Evolutionary conservation across 2,888 invertebrate species (phyloP), one percentile per base, ranked within the genome.

Genomic region (Tupiocoris notatus): DNA sequence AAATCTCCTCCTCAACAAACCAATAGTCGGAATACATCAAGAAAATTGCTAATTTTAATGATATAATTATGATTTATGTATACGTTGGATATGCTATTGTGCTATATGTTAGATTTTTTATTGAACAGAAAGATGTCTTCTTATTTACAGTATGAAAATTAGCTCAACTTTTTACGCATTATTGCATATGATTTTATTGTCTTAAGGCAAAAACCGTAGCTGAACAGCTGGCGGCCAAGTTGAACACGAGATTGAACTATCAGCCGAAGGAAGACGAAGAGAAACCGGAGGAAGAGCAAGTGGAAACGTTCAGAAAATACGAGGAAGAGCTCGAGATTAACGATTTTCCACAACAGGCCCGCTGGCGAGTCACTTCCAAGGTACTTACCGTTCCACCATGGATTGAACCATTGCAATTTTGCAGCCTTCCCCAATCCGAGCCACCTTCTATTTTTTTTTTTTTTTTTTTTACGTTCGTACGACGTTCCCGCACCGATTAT

Each of bases 321-420:
- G 99, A 99, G 85, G 98, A 98, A 81, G 99, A 99, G 84, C 87
- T 99, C 81, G 99, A 99, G 86, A 99, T 99, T 83, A 99, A 99
- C 83, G 99, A 99, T 85, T 99, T 99, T 86, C 99, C 99, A 24
- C 99, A 99, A 83, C 98, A 98, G 84, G 98, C 98, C 0, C 88
- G 99, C 77, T 99, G 97, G 96, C 89, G 96, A 80, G 96, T 99
- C 76, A 99, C 98, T 2, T 96, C 95, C 80, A 97, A 96, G 89
- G 92, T 91, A n/a, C n/a, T n/a, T n/a, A n/a, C n/a, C n/a, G n/a
- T n/a, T n/a, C n/a, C n/a, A n/a, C n/a, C n/a, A n/a, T n/a, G n/a
- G n/a, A n/a, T n/a, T n/a, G n/a, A n/a, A 12, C 54, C 54, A 54
- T 54, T 54, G 54, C 7, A 7, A 54, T 54, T 54, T 54, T 12